phyloP scores from a whole-genome alignment of 2,888 invertebrate genomes.

The Netelia inedita region DNA sequence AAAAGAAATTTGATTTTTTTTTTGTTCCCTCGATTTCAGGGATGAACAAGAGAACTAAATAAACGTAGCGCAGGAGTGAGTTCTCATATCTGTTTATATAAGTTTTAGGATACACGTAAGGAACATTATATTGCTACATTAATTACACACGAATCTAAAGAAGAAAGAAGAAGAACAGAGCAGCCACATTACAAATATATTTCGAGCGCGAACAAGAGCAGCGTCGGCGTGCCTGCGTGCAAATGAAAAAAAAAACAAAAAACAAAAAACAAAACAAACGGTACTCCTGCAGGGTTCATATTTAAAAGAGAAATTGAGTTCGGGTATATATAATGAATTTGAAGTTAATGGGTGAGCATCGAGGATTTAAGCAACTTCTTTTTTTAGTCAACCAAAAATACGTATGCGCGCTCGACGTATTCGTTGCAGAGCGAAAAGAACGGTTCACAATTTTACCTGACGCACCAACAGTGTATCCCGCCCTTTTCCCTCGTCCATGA shows the following conservation, averaged over 20 bases:
- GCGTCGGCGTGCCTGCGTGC: constrained; percentile 1
- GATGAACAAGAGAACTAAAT: constrained; percentile 82
- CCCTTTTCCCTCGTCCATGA: neutral
- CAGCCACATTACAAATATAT: constrained; percentile 3
- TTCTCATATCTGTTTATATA: constrained; percentile 80
- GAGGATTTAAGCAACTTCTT: constrained; percentile 25
- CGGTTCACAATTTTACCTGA: constrained; percentile 46
- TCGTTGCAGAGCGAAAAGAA: constrained; percentile 29
- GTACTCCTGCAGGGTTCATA: constrained; percentile 53
- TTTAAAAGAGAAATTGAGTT: constrained; percentile 52
- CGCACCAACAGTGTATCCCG: constrained; percentile 38
- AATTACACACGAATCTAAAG: constrained; percentile 25
- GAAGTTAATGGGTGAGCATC: neutral
- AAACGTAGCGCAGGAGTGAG: constrained; percentile 76
- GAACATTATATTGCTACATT: constrained; percentile 44
- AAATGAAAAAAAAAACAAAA: no score
- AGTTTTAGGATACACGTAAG: constrained; percentile 77
- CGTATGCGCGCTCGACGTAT: constrained; percentile 41
- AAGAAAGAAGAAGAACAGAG: constrained; percentile 1
- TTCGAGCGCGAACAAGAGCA: neutral
- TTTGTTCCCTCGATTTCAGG: constrained; percentile 75
- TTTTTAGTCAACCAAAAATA: constrained; percentile 43
- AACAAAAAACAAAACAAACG: constrained; percentile 31
- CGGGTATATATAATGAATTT: constrained; percentile 29
- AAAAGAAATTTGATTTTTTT: constrained; percentile 54